Evolutionary conservation across 2,888 invertebrate genomes (phyloP), one percentile per base, ranked within the genome.

Genomic region (Lissocephala sabroskyi): DNA sequence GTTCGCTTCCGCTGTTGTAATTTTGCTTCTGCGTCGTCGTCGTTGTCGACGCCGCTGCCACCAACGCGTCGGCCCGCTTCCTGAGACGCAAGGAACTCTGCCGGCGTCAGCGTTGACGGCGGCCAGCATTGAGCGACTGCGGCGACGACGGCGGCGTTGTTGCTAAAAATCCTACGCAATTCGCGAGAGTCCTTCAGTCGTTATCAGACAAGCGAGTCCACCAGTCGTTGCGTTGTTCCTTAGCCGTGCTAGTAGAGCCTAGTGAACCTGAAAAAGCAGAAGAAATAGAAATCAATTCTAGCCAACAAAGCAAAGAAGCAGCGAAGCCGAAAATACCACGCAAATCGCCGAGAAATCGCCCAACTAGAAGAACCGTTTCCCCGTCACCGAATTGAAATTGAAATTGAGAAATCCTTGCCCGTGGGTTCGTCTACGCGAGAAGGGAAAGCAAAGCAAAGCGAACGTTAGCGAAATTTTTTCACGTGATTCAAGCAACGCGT

Each of bases 181-280:
- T 78, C 66, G 68, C 71, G 77, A 78, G 81, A 79, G 79, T 78
- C 81, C 81, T 80, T 81, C 73, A 81, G 81, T 81, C 81, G 81
- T 81, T 82, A 81, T 82, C 82, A 81, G 81, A 82, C 81, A 81
- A 82, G 81, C 80, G 81, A 81, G 82, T 82, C 79, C 80, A 80
- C 73, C 81, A 82, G 81, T 81, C 81, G 81, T 82, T 81, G 80
- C 80, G 82, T 79, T 79, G 82, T 81, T 81, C 80, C 82, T 81
- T 79, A 81, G 74, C 71, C 77, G 75, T 73, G 75, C 81, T 78
- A 79, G 81, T 81, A 82, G n/a, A n/a, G 82, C 79, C 79, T 81
- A 79, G 80, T 80, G 79, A 62, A 61, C 19, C 53, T 45, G 32
- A 16, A 28, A 28, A 40, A 35, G 35, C 14, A 35, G 30, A 35